A percentile compares a stretch with the other conserved stretches of the same genome.
Evolutionary conservation across 2,797 vertebrate genomes (phyloP).

Genomic region (Siniperca obscura): DNA sequence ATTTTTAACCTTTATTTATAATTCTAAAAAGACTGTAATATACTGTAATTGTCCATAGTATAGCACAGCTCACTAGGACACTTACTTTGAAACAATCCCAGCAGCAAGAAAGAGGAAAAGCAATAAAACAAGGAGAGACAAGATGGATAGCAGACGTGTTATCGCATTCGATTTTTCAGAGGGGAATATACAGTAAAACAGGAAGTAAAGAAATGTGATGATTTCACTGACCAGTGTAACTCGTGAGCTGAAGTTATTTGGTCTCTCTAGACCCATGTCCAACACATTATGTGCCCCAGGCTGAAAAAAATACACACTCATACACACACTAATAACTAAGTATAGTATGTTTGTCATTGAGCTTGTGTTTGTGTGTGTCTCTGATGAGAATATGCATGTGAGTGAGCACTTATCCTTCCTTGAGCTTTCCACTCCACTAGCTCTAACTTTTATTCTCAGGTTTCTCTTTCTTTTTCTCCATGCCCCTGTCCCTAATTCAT

Average conservation of each 20-base stretch:
- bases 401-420: constrained; percentile 66
- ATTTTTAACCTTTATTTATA: background rate
- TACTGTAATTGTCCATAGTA: background rate
- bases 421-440: constrained; percentile 72
- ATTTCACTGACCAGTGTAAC: constrained; percentile 73
- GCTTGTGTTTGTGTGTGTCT: constrained; percentile 6
- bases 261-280: constrained; percentile 73
- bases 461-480: constrained; percentile 69
- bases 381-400: constrained; percentile 29
- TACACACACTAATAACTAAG: background rate
- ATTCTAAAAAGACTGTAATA: background rate
- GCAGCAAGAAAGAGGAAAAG: constrained; percentile 37
- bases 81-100: constrained; percentile 77
- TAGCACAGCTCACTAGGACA: background rate
- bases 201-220: constrained; percentile 8
- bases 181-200: background rate
- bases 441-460: constrained; percentile 70
- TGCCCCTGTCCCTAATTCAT: constrained; percentile 75
- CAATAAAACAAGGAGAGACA: background rate
- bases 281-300: constrained; percentile 71
- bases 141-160: background rate
- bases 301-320: constrained; percentile 58
- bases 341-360: constrained; percentile 1
- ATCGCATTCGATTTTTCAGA: background rate
- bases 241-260: constrained; percentile 61